A percentile compares a stretch with the other conserved stretches of the same genome.
phyloP scores from a whole-genome alignment of 2,797 vertebrate species.

The Acrossocheilus fasciatus region DNA sequence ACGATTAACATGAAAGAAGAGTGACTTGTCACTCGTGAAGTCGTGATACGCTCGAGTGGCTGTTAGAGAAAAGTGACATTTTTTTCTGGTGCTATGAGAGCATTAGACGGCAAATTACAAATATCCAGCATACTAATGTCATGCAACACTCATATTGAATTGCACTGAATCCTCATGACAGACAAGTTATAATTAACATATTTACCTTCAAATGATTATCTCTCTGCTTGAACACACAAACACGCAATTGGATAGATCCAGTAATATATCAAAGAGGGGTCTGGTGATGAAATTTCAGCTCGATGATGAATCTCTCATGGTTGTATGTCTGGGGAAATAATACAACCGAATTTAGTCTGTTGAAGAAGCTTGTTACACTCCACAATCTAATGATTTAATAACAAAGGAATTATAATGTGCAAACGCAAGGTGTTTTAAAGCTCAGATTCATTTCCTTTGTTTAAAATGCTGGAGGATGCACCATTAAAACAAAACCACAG shows the following conservation, averaged over 20 bases:
- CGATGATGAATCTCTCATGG: constrained; percentile 49
- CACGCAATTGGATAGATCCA: constrained; percentile 36
- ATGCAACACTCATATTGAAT: constrained; percentile 17
- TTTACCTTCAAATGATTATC: constrained; percentile 47
- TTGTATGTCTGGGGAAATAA: constrained; percentile 60
- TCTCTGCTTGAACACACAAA: constrained; percentile 49
- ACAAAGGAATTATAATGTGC: constrained; percentile 43
- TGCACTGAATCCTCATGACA: constrained; percentile 30
- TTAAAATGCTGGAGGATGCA: constrained; percentile 15
- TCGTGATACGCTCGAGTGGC: constrained; percentile 22
- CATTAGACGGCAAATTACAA: constrained; percentile 16
- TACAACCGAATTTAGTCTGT: constrained; percentile 45
- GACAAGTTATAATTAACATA: constrained; percentile 41
- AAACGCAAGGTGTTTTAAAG: constrained; percentile 16
- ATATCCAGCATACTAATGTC: not conserved
- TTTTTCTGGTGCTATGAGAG: not conserved
- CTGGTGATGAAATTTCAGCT: constrained; percentile 52
- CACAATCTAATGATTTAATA: constrained; percentile 54
- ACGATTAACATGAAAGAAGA: constrained; percentile 62
- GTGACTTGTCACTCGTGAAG: constrained; percentile 22
- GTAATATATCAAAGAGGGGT: constrained; percentile 46
- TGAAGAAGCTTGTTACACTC: constrained; percentile 42
- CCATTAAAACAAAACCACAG: constrained; percentile 17
- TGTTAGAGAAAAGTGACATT: not conserved
- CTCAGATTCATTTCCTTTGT: not conserved